Percentiles rank a stretch among this genome's conserved stretches.
Evolutionary conservation across 2,888 invertebrate species (phyloP).

Genomic region (Agonopterix subpropinquella): DNA sequence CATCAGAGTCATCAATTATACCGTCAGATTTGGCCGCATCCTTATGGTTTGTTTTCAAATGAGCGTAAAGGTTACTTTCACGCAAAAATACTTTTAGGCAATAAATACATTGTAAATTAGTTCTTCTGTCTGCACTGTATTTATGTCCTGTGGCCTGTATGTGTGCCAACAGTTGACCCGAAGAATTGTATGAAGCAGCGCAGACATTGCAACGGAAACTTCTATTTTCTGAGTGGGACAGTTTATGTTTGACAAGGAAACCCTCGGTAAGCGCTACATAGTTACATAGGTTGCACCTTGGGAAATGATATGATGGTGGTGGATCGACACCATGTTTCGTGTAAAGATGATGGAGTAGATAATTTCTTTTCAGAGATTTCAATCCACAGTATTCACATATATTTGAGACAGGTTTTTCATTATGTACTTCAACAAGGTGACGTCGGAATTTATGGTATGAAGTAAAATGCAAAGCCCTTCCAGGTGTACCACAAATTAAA

Average conservation of each 20-base stretch:
- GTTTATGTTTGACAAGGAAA: constrained; percentile 82
- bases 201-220: constrained; percentile 75
- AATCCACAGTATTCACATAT: constrained; percentile 92
- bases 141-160: constrained; percentile 76
- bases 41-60: constrained; percentile 80
- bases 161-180: constrained; percentile 59
- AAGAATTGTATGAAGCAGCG: constrained; percentile 63
- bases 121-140: constrained; percentile 52
- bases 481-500: constrained; percentile 82
- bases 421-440: constrained; percentile 88
- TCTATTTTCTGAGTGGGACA: constrained; percentile 71
- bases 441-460: constrained; percentile 87
- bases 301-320: constrained; percentile 82
- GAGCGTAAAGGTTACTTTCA: constrained; percentile 81
- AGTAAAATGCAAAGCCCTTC: constrained; percentile 81
- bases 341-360: constrained; percentile 86
- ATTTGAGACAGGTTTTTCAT: constrained; percentile 83
- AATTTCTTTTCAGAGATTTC: constrained; percentile 82
- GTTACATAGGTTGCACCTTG: constrained; percentile 85
- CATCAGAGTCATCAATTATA: constrained; percentile 77
- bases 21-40: constrained; percentile 79
- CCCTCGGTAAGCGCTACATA: constrained; percentile 85
- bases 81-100: constrained; percentile 84
- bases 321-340: constrained; percentile 87
- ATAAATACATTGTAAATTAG: constrained; percentile 79